These are phyloP conservation scores for Pituophis catenifer DNA, from an alignment of 2,113 vertebrate species.

Conservation along the genomic window DNA sequence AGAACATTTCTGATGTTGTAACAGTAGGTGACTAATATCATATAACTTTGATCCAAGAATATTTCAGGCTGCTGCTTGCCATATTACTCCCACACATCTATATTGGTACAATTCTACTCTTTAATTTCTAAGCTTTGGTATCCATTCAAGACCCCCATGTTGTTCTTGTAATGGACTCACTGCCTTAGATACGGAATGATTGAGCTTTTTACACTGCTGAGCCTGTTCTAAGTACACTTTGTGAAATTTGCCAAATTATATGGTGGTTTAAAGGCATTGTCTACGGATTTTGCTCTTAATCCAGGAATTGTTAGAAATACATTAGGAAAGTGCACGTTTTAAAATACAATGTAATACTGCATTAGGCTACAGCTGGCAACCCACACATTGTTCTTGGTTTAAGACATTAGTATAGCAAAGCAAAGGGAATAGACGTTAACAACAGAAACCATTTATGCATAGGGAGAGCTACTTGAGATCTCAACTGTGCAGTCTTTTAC, in stretches of 20 bases:
- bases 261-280: background rate
- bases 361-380: background rate
- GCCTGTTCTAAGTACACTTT: background rate
- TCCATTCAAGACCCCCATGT: background rate
- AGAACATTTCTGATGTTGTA: background rate
- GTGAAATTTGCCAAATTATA: background rate
- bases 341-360: background rate
- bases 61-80: background rate
- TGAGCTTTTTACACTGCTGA: constrained; percentile 4
- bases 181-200: background rate
- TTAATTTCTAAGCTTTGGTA: background rate
- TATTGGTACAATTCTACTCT: background rate
- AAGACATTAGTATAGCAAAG: background rate
- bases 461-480: background rate
- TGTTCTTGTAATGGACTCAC: background rate
- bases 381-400: background rate
- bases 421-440: background rate
- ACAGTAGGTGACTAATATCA: background rate
- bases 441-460: background rate
- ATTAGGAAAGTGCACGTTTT: constrained; percentile 5
- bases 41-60: background rate
- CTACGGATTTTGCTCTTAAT: constrained; percentile 16
- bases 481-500: background rate
- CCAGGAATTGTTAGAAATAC: constrained; percentile 10
- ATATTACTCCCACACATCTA: background rate